Evolutionary conservation across 2,113 vertebrate genomes (phyloP).

Genomic region (Zosterops borbonicus): DNA sequence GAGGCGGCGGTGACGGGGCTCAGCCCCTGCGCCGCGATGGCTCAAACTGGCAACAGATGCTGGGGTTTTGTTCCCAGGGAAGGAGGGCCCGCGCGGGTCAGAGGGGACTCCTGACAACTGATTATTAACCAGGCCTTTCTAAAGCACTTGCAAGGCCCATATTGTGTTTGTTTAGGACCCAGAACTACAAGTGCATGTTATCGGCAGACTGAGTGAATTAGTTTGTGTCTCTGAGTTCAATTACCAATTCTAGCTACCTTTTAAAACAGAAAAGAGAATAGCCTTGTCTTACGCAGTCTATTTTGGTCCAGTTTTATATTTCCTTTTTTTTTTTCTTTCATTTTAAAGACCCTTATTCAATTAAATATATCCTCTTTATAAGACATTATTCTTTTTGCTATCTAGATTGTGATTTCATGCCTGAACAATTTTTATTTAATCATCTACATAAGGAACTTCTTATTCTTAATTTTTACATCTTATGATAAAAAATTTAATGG

Average conservation of each 20-base stretch:
- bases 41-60: background rate
- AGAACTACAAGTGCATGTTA: constrained; percentile 26
- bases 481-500: background rate
- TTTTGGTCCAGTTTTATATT: background rate
- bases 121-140: constrained; percentile 44
- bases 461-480: background rate
- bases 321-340: background rate
- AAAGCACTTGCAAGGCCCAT: constrained; percentile 24
- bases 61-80: constrained; percentile 14
- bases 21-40: background rate
- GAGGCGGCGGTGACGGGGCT: background rate
- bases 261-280: background rate
- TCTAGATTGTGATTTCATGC: background rate
- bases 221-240: background rate
- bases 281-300: background rate
- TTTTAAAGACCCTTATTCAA: background rate
- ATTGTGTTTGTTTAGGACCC: constrained; percentile 50
- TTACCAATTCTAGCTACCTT: background rate
- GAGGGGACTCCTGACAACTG: constrained; percentile 40
- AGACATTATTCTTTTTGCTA: background rate
- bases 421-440: background rate
- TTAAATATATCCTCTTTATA: background rate
- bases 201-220: background rate
- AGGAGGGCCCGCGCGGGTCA: background rate
- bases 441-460: background rate